phyloP scores from a whole-genome alignment of 2,113 vertebrate genomes.

The Psammodynastes pulverulentus region DNA sequence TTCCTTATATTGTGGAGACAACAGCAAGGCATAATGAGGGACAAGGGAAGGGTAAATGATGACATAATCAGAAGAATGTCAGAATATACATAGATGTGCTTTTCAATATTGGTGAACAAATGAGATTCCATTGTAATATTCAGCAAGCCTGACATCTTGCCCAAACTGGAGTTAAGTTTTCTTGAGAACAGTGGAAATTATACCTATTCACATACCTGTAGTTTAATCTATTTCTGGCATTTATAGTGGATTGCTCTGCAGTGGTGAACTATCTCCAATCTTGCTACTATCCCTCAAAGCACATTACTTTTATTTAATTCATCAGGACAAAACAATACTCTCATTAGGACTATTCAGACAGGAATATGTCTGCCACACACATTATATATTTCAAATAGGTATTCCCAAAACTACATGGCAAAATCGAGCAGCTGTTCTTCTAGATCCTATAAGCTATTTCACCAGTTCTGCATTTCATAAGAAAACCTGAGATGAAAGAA shows the following conservation, averaged over 20 bases:
- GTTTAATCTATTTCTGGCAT: not conserved
- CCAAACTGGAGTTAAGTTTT: not conserved
- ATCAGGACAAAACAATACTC: not conserved
- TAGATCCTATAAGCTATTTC: constrained; percentile 2
- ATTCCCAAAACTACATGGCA: not conserved
- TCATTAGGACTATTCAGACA: not conserved
- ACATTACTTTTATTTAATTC: not conserved
- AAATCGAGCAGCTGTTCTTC: not conserved
- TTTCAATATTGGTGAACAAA: not conserved
- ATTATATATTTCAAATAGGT: not conserved
- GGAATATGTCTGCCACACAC: not conserved
- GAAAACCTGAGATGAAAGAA: not conserved
- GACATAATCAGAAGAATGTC: not conserved
- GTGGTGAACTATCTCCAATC: not conserved
- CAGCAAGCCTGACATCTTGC: not conserved
- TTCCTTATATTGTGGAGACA: not conserved
- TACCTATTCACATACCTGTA: not conserved
- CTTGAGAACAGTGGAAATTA: not conserved
- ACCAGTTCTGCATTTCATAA: not conserved
- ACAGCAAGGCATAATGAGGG: not conserved
- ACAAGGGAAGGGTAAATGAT: not conserved
- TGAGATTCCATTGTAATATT: not conserved
- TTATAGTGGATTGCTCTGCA: not conserved
- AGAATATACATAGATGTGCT: not conserved
- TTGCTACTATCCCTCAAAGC: not conserved